A percentile compares a stretch with the other conserved stretches of the same genome.
Evolutionary conservation across 1,140 invertebrate genomes (phyloP).

Genomic region (Daktulosphaira vitifoliae): DNA sequence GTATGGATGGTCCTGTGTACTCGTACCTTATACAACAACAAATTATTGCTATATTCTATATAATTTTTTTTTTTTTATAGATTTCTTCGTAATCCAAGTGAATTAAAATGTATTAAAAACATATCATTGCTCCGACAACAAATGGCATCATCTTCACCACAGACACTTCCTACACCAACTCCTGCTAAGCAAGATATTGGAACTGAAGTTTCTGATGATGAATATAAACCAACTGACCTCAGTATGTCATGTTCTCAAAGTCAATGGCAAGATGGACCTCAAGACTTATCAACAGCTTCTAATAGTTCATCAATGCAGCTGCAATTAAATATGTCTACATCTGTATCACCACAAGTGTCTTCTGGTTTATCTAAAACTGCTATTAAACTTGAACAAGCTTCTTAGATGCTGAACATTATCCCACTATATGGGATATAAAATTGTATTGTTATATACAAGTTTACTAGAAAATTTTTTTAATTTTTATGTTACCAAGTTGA

Average conservation of each 20-base stretch:
- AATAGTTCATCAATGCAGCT: conserved; percentile 34
- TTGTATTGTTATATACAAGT: conserved; percentile 3
- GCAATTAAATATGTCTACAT: conserved; percentile 34
- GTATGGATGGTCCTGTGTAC: no score
- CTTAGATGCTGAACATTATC: background rate
- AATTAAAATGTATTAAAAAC: conserved; percentile 86
- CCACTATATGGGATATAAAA: background rate
- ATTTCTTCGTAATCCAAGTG: conserved; percentile 79
- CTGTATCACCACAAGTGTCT: conserved; percentile 6
- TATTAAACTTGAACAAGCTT: conserved; percentile 34
- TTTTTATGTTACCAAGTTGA: conserved; percentile 22
- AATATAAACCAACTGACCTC: conserved; percentile 37
- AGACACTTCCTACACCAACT: conserved; percentile 22
- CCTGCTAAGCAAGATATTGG: conserved; percentile 13
- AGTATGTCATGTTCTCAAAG: conserved; percentile 33
- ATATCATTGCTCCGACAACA: conserved; percentile 80
- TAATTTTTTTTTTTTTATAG: conserved; percentile 46
- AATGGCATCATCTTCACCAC: conserved; percentile 46
- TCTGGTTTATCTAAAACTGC: conserved; percentile 1
- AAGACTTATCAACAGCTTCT: conserved; percentile 30
- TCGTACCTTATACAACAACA: background rate
- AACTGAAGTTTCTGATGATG: conserved; percentile 35
- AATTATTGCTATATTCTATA: background rate
- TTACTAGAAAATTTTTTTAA: conserved; percentile 8
- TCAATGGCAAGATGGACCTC: conserved; percentile 23